Evolutionary conservation across 2,797 vertebrate species (phyloP).

Genomic region (Urocyon cinereoargenteus): DNA sequence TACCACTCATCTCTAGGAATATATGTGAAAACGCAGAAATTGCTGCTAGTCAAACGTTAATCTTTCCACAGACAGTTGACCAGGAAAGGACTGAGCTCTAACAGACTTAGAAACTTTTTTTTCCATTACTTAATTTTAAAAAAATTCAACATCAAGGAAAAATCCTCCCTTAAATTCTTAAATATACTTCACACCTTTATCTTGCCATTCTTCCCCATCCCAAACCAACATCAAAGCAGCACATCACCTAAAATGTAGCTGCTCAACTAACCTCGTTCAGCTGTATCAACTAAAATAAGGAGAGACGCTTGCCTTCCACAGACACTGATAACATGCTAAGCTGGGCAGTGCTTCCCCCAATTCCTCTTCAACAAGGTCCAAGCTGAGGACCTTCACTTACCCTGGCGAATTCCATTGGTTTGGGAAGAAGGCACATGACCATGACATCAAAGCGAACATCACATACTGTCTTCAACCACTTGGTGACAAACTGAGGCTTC

Average conservation of each 20-base stretch:
- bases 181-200: neutral
- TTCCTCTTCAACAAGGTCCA: conserved; percentile 9
- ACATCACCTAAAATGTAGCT: neutral
- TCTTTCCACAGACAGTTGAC: neutral
- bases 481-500: conserved; percentile 99
- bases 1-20: neutral
- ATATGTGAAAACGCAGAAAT: neutral
- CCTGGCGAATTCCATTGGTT: conserved; percentile 98
- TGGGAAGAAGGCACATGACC: conserved; percentile 99
- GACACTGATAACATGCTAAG: neutral
- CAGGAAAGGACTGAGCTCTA: neutral
- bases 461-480: conserved; percentile 99
- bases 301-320: neutral
- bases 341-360: neutral
- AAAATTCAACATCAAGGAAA: neutral
- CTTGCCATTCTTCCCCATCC: neutral
- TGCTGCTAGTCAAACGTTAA: neutral
- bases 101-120: neutral
- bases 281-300: neutral
- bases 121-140: neutral
- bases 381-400: conserved; percentile 87
- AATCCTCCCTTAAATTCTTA: conserved; percentile 12
- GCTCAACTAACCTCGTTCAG: neutral
- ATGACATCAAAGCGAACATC: conserved; percentile 99
- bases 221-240: neutral